Conservation (phyloP, 2,888 invertebrate species). For the Bellardia bayeri region DNA sequence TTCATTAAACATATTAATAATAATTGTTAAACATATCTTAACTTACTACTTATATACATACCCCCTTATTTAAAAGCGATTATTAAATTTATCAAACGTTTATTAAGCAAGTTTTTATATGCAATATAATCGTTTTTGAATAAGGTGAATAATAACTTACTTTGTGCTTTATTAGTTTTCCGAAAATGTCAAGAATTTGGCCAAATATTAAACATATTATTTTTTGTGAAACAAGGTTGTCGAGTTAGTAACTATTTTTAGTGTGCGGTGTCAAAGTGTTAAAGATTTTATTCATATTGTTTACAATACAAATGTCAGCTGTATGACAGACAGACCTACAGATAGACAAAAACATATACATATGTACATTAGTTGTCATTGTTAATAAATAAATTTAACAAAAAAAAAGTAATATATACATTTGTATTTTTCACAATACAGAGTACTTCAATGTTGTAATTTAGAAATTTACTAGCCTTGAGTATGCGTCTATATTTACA, state of each 20-base stretch:
- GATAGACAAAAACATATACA: not conserved
- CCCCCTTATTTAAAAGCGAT: no score
- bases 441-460: constrained; percentile 48
- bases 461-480: constrained; percentile 69
- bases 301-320: constrained; percentile 31
- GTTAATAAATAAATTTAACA: constrained; percentile 41
- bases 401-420: constrained; percentile 2
- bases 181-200: not conserved
- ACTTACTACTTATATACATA: no score
- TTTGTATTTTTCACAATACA: constrained; percentile 40
- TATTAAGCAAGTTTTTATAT: no score
- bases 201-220: not conserved
- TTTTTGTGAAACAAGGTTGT: constrained; percentile 11
- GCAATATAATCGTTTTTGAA: no score
- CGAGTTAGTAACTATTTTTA: not conserved
- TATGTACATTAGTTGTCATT: constrained; percentile 23
- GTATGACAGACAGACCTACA: not conserved
- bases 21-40: no score
- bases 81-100: no score
- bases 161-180: no score
- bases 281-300: constrained; percentile 25
- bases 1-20: no score
- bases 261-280: constrained; percentile 22
- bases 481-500: constrained; percentile 62
- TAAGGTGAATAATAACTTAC: no score